Evolutionary conservation across 2,888 invertebrate genomes (phyloP).

Genomic region (Xanthorhoe designata): DNA sequence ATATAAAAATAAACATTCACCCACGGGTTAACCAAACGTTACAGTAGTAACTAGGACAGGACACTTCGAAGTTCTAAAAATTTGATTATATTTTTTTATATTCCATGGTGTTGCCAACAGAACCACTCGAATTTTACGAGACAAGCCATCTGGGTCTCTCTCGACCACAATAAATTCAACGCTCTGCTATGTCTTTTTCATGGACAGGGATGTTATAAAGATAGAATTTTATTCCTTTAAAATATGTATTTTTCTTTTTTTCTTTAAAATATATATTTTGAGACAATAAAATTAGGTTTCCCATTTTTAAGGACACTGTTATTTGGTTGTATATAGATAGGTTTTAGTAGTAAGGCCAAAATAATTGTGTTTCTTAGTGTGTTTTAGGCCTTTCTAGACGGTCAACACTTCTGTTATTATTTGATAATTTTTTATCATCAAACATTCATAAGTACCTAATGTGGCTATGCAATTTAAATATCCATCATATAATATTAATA

Average conservation of each 20-base stretch:
- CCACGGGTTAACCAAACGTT: too few relatives aligned
- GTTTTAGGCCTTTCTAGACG: neutral
- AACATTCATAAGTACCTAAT: neutral
- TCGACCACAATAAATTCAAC: slow-evolving; percentile 81
- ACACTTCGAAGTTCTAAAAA: too few relatives aligned
- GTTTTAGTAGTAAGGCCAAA: neutral
- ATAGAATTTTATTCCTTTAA: slow-evolving; percentile 73
- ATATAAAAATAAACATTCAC: too few relatives aligned
- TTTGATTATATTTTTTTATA: slow-evolving; percentile 40
- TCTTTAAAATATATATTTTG: slow-evolving; percentile 69
- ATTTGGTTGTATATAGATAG: neutral
- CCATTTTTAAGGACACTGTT: slow-evolving; percentile 19
- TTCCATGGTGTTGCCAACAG: slow-evolving; percentile 65
- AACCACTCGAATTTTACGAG: slow-evolving; percentile 83
- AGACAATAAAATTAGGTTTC: slow-evolving; percentile 50
- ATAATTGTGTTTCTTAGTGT: neutral
- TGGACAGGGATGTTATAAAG: slow-evolving; percentile 75
- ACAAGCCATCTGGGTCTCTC: slow-evolving; percentile 81
- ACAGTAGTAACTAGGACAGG: too few relatives aligned
- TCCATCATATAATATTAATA: too few relatives aligned
- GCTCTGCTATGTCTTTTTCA: slow-evolving; percentile 82
- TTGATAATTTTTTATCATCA: neutral
- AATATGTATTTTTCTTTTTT: slow-evolving; percentile 77
- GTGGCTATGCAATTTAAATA: too few relatives aligned
- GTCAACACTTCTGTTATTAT: neutral